phyloP scores from a whole-genome alignment of 2,113 vertebrate species.

The Oreochromis niloticus region DNA sequence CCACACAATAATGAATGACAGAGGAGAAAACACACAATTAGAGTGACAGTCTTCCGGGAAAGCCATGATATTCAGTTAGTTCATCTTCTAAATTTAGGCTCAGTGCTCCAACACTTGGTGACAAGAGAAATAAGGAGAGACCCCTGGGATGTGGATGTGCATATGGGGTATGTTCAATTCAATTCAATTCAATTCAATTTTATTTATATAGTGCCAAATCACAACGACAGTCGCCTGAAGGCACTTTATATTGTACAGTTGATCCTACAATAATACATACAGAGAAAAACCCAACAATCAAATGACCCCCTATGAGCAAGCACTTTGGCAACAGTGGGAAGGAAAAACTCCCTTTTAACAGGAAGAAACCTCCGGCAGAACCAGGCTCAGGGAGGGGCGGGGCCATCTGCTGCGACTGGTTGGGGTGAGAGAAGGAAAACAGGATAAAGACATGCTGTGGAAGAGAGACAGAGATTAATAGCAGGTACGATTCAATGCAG shows the following conservation, averaged over 20 bases:
- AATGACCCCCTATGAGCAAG: too few relatives aligned
- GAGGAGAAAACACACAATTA: slow-evolving; percentile 44
- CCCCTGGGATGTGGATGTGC: background rate
- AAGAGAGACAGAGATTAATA: too few relatives aligned
- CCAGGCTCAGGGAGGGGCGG: too few relatives aligned
- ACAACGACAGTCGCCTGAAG: background rate
- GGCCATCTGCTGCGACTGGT: too few relatives aligned
- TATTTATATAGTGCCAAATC: background rate
- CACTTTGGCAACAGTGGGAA: too few relatives aligned
- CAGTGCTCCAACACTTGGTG: background rate
- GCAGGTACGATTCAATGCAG: too few relatives aligned
- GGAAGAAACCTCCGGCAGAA: too few relatives aligned
- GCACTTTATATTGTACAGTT: background rate
- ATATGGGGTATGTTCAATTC: background rate
- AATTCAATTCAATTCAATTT: background rate
- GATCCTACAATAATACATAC: background rate
- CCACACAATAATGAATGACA: slow-evolving; percentile 19
- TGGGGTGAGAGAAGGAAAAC: too few relatives aligned
- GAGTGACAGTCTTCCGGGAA: background rate
- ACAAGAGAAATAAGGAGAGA: slow-evolving; percentile 25
- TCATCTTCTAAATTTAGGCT: slow-evolving; percentile 11
- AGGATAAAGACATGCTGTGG: too few relatives aligned
- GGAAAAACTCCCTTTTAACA: too few relatives aligned
- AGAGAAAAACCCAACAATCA: background rate
- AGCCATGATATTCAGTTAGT: slow-evolving; percentile 13